Evolutionary conservation across 2,797 vertebrate species (phyloP), one percentile per base, ranked within the genome.

Genomic region (Podargus strigoides): DNA sequence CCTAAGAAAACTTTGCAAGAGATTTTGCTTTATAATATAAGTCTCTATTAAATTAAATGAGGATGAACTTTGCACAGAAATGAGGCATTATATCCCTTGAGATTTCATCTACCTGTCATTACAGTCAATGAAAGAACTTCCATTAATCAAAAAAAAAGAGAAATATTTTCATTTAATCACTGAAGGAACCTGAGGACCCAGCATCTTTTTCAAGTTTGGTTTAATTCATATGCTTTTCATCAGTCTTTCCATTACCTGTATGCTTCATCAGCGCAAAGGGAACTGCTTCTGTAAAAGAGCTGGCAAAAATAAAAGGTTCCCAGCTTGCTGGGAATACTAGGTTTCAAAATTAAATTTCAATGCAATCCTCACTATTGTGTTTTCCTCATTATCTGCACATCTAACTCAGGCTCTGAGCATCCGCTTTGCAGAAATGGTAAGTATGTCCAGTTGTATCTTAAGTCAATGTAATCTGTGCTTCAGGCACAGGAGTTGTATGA

Each of bases 141-240:
- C 24, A 91, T 95, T 94, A 93, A 95, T 90, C 87, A 92, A 81
- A 86, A 92, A 81, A 86, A 91, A 87, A 52, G 42, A 84, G 21
- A 96, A 95, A 89, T 93, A 94, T 93, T 95, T 96, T 92, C 59
- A 53, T 76, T 47, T 89, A 91, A 72, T 94, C 34, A 1, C 59
- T 75, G 58, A 67, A 72, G 27, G 18, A 94, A 86, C 32, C 30
- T 73, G 52, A 86, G 44, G 15, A 81, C 9, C 17, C 55, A 88
- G 59, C 27, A 92, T 69, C 70, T 89, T 89, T 91, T 78, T 76
- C 34, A 81, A 37, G 13, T 92, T 91, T 52, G 18, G 27, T 87
- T 93, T 86, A 89, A 94, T 92, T 92, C 58, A 32, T 53, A 27
- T 32, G 20, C 49, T 81, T 93, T 78, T 72, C 50, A 92, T 92